Conservation (phyloP, 2,797 vertebrate genomes). For the Mus caroli region DNA sequence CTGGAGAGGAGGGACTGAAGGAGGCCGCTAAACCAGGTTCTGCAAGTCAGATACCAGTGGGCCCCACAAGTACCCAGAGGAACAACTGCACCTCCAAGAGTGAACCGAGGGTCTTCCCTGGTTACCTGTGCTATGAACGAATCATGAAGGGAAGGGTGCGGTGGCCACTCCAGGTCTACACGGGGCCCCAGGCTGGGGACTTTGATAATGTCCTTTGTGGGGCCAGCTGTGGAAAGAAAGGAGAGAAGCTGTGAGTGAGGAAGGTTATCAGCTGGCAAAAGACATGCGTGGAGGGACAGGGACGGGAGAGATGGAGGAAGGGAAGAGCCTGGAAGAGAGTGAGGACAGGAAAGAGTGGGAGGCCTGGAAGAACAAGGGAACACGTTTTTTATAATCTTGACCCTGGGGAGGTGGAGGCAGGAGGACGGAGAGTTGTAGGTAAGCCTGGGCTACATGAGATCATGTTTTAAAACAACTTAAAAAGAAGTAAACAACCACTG, state of each 20-base stretch:
- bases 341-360: background rate
- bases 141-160: constrained; percentile 85
- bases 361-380: background rate
- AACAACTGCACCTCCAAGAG: accelerated
- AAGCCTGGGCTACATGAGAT: background rate
- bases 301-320: too few relatives aligned
- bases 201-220: constrained; percentile 71
- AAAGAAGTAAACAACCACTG: background rate
- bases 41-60: background rate
- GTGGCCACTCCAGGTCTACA: constrained; percentile 82
- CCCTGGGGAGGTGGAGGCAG: background rate
- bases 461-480: background rate
- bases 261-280: background rate
- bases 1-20: background rate
- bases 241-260: constrained; percentile 34
- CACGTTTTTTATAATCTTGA: background rate
- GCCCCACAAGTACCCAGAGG: background rate
- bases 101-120: background rate
- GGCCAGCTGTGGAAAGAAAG: constrained; percentile 79
- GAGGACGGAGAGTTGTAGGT: background rate
- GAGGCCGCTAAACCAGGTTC: background rate
- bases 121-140: constrained; percentile 83
- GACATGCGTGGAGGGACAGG: accelerated
- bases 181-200: constrained; percentile 81
- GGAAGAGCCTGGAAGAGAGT: background rate